Conservation (phyloP, 2,113 vertebrate species). For the Oostethus manadensis region DNA sequence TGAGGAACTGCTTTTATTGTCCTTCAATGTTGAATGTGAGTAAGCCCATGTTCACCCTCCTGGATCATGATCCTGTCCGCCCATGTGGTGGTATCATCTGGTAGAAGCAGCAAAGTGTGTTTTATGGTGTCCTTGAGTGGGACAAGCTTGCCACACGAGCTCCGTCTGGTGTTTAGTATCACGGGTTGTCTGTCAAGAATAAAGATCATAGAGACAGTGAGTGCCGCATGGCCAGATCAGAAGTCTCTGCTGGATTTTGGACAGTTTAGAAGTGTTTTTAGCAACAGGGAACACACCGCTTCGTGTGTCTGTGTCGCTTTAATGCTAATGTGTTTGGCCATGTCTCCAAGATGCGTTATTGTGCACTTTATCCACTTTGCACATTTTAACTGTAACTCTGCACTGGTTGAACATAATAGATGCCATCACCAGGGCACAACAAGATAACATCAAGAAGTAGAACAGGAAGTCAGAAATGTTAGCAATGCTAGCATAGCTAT, state of each 20-base stretch:
- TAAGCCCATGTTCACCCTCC: slow-evolving; percentile 13
- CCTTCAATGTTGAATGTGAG: slow-evolving; percentile 27
- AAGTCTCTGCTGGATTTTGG: slow-evolving; percentile 18
- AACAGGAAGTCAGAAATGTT: no score
- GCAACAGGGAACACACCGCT: no score
- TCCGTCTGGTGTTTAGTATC: slow-evolving; percentile 41
- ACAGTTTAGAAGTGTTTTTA: neutral
- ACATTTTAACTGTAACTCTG: no score
- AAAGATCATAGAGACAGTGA: slow-evolving; percentile 37
- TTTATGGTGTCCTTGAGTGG: slow-evolving; percentile 44
- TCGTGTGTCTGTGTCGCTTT: no score
- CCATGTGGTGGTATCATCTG: slow-evolving; percentile 29
- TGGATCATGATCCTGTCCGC: slow-evolving; percentile 28
- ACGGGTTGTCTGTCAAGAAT: slow-evolving; percentile 42
- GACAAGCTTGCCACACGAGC: slow-evolving; percentile 44
- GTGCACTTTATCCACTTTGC: no score
- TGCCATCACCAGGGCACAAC: no score
- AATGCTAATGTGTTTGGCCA: no score
- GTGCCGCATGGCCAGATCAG: slow-evolving; percentile 22
- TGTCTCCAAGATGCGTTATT: no score
- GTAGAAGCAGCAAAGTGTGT: slow-evolving; percentile 40
- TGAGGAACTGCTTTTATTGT: slow-evolving; percentile 17
- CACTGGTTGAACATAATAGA: no score
- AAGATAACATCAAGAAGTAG: no score
- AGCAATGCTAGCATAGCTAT: no score